Percentiles rank a stretch among this genome's conserved stretches.
These are phyloP conservation scores for Ramazzottius varieornatus DNA, from an alignment of 2,888 invertebrate species.

Conservation along the genomic window DNA sequence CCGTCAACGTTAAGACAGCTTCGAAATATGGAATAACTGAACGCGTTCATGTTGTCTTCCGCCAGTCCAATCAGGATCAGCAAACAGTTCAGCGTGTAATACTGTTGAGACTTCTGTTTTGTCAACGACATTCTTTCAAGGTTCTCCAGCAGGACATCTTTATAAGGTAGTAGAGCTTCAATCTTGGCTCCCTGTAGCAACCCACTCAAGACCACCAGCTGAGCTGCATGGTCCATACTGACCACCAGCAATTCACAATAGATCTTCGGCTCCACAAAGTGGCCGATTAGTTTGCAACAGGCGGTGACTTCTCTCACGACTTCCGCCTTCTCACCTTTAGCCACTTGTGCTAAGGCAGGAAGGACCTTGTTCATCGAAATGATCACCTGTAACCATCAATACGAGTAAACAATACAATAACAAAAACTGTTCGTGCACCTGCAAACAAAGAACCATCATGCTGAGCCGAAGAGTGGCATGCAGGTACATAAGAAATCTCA, in stretches of 20 bases:
- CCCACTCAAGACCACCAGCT: background rate
- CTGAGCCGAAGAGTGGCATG: no score
- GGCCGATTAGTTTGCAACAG: background rate
- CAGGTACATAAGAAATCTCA: no score
- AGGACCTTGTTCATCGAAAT: background rate
- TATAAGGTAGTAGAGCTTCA: background rate
- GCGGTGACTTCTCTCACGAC: background rate
- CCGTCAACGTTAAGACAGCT: no score
- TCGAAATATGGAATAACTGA: no score
- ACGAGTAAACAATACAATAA: no score
- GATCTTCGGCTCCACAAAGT: background rate
- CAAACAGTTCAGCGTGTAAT: background rate
- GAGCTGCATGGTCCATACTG: background rate
- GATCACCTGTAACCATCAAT: no score
- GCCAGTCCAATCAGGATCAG: no score
- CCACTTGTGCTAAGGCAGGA: background rate
- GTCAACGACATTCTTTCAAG: background rate
- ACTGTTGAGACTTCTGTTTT: background rate
- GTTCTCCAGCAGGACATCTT: background rate
- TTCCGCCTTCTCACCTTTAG: background rate
- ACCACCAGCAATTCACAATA: background rate
- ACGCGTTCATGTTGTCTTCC: no score
- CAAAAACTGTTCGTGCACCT: no score
- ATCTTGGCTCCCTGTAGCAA: background rate
- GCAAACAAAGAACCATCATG: no score